Base-by-base conservation (phyloP, 2,888 invertebrate genomes). In the Aphodius sticticus region DNA sequence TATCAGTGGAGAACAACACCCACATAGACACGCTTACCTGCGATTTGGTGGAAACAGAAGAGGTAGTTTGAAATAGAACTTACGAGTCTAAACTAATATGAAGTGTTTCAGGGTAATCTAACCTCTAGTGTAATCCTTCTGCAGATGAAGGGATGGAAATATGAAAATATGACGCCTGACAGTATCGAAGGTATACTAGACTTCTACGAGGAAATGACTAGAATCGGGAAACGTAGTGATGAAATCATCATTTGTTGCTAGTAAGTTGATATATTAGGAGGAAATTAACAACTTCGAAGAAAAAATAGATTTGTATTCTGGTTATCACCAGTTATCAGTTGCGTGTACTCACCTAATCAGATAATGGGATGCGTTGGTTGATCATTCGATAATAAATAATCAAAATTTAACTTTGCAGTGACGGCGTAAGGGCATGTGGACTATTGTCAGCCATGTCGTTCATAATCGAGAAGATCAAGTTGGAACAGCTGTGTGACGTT, bases 401-500 rank as follows among this genome's bases (percentile, higher is more conserved):
- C 1, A 26, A 26, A 26, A 2, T 26, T 26, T 26, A 26, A 26
- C 70, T 35, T 79, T 76, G 69, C 69, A 91, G 91, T 80, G 89
- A 91, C 84, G 91, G 91, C 6, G 88, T 89, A 12, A 89, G 86
- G 7, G 89, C 89, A 9, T 87, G 89, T 82, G 91, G 91, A 12
- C 84, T 91, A 26, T 91, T 90, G 82, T 83, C 90, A 36, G 90
- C 90, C 0, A 80, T 89, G 80, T 87, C 87, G 14, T 90, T 90
- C 81, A 80, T 91, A 7, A 86, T 91, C 16, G 91, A 91, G 82
- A 89, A 90, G 85, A 90, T 91, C 84, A 88, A 90, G 79, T 83
- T 90, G 7, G 91, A 91, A 84, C 90, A 90, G 69, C 87, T 89
- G 79, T 90, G 91, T 81, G 91, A 92, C 81, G 90, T 91, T 16